These are phyloP conservation scores for Dryobotodes eremita DNA, from an alignment of 2,888 invertebrate species.

Conservation along the genomic window DNA sequence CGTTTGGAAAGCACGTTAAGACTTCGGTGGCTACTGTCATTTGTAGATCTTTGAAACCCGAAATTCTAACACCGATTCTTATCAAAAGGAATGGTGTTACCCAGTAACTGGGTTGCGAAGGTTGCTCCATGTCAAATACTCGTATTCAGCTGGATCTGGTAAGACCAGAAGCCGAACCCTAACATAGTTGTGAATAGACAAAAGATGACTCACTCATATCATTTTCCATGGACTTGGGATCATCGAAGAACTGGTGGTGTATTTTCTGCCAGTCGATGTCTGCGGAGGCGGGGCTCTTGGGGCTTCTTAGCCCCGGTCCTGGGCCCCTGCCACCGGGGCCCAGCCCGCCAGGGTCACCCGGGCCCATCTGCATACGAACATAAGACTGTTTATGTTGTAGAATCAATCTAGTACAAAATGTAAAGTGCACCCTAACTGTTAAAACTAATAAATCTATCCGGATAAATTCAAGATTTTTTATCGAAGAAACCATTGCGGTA, in stretches of 20 bases:
- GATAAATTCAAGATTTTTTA: background rate
- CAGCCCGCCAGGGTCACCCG: conserved; percentile 86
- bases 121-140: background rate
- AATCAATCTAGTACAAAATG: conserved; percentile 32
- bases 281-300: conserved; percentile 87
- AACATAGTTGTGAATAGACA: background rate
- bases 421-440: conserved; percentile 1
- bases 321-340: conserved; percentile 76
- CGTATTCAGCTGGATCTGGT: too few relatives aligned
- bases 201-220: conserved; percentile 79
- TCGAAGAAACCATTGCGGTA: too few relatives aligned
- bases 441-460: too few relatives aligned
- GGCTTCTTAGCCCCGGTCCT: conserved; percentile 82
- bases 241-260: conserved; percentile 96
- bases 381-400: conserved; percentile 55
- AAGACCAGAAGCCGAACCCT: background rate
- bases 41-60: background rate
- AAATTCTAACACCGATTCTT: background rate
- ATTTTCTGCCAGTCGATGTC: conserved; percentile 98
- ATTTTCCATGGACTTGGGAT: conserved; percentile 91
- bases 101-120: background rate
- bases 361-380: conserved; percentile 82
- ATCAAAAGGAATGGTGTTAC: background rate
- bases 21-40: background rate
- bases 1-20: background rate